Evolutionary conservation across 2,113 vertebrate genomes (phyloP), one percentile per base, ranked within the genome.

Genomic region (Thalassarche chlororhynchos): DNA sequence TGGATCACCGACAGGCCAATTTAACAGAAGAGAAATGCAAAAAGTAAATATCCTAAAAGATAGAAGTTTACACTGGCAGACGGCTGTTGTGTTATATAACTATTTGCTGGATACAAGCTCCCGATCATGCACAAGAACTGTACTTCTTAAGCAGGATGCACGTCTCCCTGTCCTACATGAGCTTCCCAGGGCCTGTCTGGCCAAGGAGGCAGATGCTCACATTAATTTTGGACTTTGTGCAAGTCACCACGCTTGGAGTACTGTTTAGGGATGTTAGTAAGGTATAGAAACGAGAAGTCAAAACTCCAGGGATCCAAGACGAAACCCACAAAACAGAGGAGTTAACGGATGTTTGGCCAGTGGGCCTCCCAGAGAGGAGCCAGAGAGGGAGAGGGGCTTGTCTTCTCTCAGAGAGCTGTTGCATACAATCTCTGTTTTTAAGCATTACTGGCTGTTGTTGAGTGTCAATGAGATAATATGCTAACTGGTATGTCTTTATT

Each of bases 61-160:
- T 0, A 46, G 20, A 88, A 34, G 57, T 81, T 88, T 58, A n/a
- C 32, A 12, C 64, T 90, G 64, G 51, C 88, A 83, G 77, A 65
- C 42, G 2, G 2, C 31, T 58, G 10, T 38, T 47, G 62, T 70
- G 58, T 80, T 69, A 3, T 28, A 5, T 29, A 72, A 44, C 49
- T 86, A 17, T 83, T 46, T 84, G 29, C 31, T 54, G 71, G 70
- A 14, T 46, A 11, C 36, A 62, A n/a, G 40, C 58, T 90, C 58
- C 36, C 40, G 38, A 0, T 32, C 17, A 0, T 6, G 34, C 49
- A 47, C 1, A 1, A 61, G 49, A 54, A 64, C 52, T 44, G 57
- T 64, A 20, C n/a, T 91, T 77, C 20, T 66, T 40, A 32, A 60
- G 72, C 65, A 72, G 54, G 36, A 49, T 1, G 0, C 64, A 60